Conservation (phyloP, 2,797 vertebrate species). For the Onychomys leucogaster region DNA sequence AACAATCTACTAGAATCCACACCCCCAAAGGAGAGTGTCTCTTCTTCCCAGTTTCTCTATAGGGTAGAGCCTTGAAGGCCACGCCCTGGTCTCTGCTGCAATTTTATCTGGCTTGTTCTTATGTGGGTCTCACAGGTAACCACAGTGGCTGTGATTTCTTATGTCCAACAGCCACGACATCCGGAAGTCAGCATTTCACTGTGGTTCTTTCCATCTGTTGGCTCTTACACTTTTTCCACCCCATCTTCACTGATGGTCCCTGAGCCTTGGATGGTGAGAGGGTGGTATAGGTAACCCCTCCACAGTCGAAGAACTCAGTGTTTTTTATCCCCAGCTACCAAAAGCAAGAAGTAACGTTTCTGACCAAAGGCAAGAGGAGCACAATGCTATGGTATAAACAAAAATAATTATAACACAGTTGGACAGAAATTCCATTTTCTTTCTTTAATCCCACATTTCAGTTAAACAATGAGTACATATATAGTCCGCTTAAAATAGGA, state of each 20-base stretch:
- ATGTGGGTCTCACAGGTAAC: background rate
- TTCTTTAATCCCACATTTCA: conserved; percentile 62
- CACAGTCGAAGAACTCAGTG: background rate
- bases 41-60: background rate
- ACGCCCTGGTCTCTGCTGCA: background rate
- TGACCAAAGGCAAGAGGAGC: background rate
- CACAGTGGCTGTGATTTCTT: background rate
- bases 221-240: background rate
- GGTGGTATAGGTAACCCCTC: background rate
- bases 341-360: background rate
- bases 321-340: background rate
- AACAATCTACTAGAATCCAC: no score
- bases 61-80: background rate
- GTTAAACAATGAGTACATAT: conserved; percentile 51
- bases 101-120: background rate
- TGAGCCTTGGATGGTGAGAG: background rate
- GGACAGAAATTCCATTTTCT: rapidly evolving
- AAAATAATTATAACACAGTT: background rate
- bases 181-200: background rate
- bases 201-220: background rate
- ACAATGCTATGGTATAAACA: background rate
- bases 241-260: background rate
- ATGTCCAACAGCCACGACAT: background rate
- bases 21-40: background rate
- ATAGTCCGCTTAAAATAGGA: conserved; percentile 45